Evolutionary conservation across 2,113 vertebrate genomes (phyloP), one percentile per base, ranked within the genome.

Genomic region (Platichthys flesus): DNA sequence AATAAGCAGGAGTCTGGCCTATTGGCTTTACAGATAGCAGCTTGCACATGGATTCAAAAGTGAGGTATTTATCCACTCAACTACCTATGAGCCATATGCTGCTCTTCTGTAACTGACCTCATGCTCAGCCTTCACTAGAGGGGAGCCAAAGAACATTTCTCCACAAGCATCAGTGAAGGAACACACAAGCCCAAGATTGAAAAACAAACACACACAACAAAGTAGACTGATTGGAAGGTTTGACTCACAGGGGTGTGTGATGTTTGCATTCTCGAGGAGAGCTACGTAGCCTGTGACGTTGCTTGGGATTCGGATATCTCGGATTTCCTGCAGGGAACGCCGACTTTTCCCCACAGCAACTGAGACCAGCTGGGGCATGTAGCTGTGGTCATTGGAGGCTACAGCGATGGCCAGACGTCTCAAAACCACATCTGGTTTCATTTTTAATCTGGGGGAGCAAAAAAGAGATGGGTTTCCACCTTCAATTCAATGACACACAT

Each of bases 311-410:
- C 97, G 97, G 87, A 99, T 95, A 2, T 98, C 97, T 73, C 96
- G 94, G 91, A 99, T 96, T 89, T 99, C 97, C 93, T 98, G 96
- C 52, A 99, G 93, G 35, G 94, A 96, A 47, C 92, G 91, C 52
- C 95, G 94, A 74, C 87, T 98, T 85, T 96, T 97, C 5, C 98
- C 98, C 75, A 98, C 97, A 0, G 97, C 95, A 4, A 99, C 96
- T 0, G 96, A 98, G 15, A 99, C 97, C 76, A 99, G 95, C 93
- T 99, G 98, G 9, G 98, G 98, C 98, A 99, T 99, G 91, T 99
- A 99, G 86, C 97, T 99, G 94, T 98, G 97, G 94, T 99, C 98
- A 0, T 91, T 96, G 7, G 97, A 95, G 2, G 96, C 96, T 80
- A 99, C 97, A 0, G 97, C 97, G 15, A 99, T 96, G 64, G 97